Conservation (phyloP, 2,888 invertebrate genomes). For the Ommatoiulus sabulosus region DNA sequence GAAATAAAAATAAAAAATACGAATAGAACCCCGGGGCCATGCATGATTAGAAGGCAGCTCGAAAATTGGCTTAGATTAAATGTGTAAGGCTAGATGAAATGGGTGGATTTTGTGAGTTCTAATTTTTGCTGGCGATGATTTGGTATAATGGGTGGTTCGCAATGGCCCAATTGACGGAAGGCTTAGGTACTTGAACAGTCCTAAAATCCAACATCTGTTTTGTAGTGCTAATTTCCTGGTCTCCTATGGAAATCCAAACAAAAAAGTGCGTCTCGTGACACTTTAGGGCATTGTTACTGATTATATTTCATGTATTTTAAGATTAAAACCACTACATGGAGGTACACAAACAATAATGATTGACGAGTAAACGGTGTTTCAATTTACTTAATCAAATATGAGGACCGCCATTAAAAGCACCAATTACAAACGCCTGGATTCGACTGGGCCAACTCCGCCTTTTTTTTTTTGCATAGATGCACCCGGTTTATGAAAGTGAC, state of each 20-base stretch:
- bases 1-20: background rate
- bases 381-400: constrained; percentile 55
- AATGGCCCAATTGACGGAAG: constrained; percentile 37
- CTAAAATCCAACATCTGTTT: constrained; percentile 53
- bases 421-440: constrained; percentile 34
- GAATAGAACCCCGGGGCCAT: background rate
- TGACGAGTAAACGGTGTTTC: constrained; percentile 51
- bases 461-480: background rate
- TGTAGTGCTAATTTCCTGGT: constrained; percentile 53
- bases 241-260: constrained; percentile 55
- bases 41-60: background rate
- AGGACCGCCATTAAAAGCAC: constrained; percentile 31
- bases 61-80: background rate
- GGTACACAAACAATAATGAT: constrained; percentile 49
- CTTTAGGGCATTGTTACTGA: constrained; percentile 52
- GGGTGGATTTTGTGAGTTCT: background rate
- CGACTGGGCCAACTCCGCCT: constrained; percentile 2
- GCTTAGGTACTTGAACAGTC: constrained; percentile 37
- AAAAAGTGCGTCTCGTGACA: constrained; percentile 54
- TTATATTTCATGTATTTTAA: constrained; percentile 52
- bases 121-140: background rate
- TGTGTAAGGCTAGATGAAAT: background rate
- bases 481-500: background rate
- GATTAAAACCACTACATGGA: constrained; percentile 48
- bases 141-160: constrained; percentile 26